Evolutionary conservation across 2,797 vertebrate genomes (phyloP), one percentile per base, ranked within the genome.

Genomic region (Hypotaenidia philippensis): DNA sequence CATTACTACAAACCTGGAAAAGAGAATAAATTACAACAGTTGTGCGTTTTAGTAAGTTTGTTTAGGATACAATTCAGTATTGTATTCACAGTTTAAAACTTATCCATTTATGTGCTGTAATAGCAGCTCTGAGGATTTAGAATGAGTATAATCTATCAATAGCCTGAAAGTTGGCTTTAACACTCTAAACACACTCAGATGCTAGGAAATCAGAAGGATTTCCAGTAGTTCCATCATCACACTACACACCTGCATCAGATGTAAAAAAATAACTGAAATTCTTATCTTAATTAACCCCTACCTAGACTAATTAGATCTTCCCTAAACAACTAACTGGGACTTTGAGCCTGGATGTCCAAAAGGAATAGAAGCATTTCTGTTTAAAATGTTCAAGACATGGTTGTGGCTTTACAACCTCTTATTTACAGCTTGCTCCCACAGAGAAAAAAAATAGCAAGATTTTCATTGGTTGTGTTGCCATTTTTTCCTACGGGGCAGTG

Each of bases 1-100:
- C 99, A 75, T 99, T 99, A 98, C 99, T 99, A 97, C 99, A 99
- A 93, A 99, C 98, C 99, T 99, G 95, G 83, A 94, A 94, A 88
- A 89, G 45, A 69, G 93, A 94, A 68, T 3, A 91, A 72, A 38
- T 50, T 8, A 49, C 25, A 85, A n/a, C 44, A 59, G 21, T 29
- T 90, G 36, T n/a, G 41, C 13, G 32, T 49, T 71, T 85, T n/a
- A 57, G 38, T 47, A 84, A 40, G 14, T 76, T 83, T 79, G 31
- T 32, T 90, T 66, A 86, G 83, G 11, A 40, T 40, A 60, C 25
- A 79, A 79, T 55, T 29, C 74, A 15, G 18, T 8, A n/a, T 66
- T 74, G 61, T 40, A 89, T 20, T 89, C 18, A 77, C 5, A 17
- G 6, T 26, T 57, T 50, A 66, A 86, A 57, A 71, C 31, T 27